Evolutionary conservation across 2,888 invertebrate species (phyloP).

Genomic region (Drosophila austrosaltans): DNA sequence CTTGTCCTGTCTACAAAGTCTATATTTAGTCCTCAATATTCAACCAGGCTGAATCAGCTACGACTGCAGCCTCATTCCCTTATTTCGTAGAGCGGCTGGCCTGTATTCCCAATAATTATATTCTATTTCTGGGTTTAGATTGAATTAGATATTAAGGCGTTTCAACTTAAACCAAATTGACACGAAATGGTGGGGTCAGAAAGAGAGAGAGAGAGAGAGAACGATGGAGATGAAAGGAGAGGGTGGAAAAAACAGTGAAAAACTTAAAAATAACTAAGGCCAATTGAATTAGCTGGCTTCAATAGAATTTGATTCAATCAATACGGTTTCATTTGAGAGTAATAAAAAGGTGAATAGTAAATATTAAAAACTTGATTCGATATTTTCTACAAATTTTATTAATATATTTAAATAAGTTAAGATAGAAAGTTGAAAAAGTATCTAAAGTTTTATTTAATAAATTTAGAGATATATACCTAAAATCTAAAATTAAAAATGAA

Average conservation of each 20-base stretch:
- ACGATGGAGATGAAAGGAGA: background rate
- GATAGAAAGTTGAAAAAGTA: no score
- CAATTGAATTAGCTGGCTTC: constrained; percentile 5
- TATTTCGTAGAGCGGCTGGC: constrained; percentile 17
- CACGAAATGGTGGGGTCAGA: constrained; percentile 3
- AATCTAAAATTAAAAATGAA: no score
- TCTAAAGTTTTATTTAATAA: no score
- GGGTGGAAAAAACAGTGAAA: background rate
- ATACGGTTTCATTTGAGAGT: background rate
- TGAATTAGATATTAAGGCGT: constrained; percentile 46
- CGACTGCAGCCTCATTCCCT: constrained; percentile 19
- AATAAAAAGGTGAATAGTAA: background rate
- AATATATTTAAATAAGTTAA: no score
- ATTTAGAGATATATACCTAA: no score
- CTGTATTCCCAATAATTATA: constrained; percentile 50
- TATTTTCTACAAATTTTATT: no score
- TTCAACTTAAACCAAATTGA: constrained; percentile 22
- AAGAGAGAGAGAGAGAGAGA: background rate
- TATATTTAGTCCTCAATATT: constrained; percentile 30
- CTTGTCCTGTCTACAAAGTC: background rate
- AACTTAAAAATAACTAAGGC: background rate
- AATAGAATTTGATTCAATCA: background rate
- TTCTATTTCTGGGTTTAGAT: constrained; percentile 44
- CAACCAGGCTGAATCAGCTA: background rate
- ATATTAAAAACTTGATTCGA: no score